Conservation (phyloP, 2,113 vertebrate species). For the Sardina pilchardus region DNA sequence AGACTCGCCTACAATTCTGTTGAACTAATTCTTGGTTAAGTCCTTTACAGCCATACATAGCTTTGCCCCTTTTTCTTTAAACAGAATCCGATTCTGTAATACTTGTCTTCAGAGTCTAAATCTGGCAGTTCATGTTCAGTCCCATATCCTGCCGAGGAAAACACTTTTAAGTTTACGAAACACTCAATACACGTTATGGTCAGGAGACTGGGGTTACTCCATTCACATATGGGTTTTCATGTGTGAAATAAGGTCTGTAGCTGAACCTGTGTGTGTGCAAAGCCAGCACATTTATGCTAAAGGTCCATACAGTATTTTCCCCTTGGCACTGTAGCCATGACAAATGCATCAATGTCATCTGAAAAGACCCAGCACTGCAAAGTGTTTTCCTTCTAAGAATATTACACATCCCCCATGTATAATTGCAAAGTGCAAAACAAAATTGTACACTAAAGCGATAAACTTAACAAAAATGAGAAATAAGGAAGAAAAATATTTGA, state of each 20-base stretch:
- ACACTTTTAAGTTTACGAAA: slow-evolving; percentile 42
- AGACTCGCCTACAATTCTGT: slow-evolving; percentile 43
- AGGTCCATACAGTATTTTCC: slow-evolving; percentile 61
- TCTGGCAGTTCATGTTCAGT: slow-evolving; percentile 52
- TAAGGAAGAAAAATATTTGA: slow-evolving; percentile 73
- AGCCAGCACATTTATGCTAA: slow-evolving; percentile 61
- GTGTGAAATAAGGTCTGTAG: slow-evolving; percentile 49
- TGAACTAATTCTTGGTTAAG: slow-evolving; percentile 37
- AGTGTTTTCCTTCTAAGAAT: slow-evolving; percentile 78
- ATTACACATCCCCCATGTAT: slow-evolving; percentile 93
- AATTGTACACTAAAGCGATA: slow-evolving; percentile 82
- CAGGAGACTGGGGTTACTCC: slow-evolving; percentile 44
- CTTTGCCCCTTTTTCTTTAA: slow-evolving; percentile 28
- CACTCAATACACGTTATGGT: slow-evolving; percentile 38
- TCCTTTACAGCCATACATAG: slow-evolving; percentile 44
- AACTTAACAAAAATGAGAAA: slow-evolving; percentile 57
- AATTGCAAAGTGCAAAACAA: slow-evolving; percentile 95
- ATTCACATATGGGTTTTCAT: slow-evolving; percentile 41
- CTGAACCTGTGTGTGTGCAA: slow-evolving; percentile 64
- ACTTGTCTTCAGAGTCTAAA: slow-evolving; percentile 50
- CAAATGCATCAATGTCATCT: slow-evolving; percentile 51
- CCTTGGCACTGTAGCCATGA: slow-evolving; percentile 56
- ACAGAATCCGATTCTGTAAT: slow-evolving; percentile 47
- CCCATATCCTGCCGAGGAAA: slow-evolving; percentile 38
- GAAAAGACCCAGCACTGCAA: slow-evolving; percentile 63